Evolutionary conservation across 2,888 invertebrate genomes (phyloP).

Genomic region (Lagria hirta): DNA sequence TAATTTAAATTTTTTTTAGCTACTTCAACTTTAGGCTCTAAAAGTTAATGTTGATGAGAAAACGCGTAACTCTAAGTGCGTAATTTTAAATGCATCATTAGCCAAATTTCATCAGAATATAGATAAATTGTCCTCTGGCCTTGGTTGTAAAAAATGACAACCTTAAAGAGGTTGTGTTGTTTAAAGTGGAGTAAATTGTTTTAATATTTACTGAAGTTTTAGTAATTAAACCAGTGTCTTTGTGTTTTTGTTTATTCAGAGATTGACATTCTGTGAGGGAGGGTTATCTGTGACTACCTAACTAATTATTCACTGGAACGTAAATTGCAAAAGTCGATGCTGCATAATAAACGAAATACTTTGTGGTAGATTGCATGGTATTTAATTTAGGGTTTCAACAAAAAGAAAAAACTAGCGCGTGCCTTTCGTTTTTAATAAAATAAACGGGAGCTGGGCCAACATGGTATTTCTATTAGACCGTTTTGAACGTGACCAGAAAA

Average conservation of each 20-base stretch:
- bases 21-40: too few relatives aligned
- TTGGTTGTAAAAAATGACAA: too few relatives aligned
- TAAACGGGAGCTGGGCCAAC: constrained; percentile 43
- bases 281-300: constrained; percentile 9
- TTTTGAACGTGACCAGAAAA: constrained; percentile 50
- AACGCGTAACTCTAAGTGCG: too few relatives aligned
- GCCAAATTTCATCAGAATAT: too few relatives aligned
- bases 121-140: too few relatives aligned
- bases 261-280: constrained; percentile 6
- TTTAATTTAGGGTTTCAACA: constrained; percentile 22
- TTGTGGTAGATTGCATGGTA: constrained; percentile 11
- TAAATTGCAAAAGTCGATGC: constrained; percentile 9
- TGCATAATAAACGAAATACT: constrained; percentile 15
- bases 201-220: too few relatives aligned
- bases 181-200: too few relatives aligned
- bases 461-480: constrained; percentile 47
- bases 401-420: constrained; percentile 27
- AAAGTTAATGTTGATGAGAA: too few relatives aligned
- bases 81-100: too few relatives aligned
- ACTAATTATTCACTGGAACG: constrained; percentile 19
- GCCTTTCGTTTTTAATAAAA: constrained; percentile 45
- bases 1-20: too few relatives aligned
- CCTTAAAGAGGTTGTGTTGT: too few relatives aligned
- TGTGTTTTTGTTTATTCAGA: constrained; percentile 11
- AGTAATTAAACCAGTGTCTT: too few relatives aligned